These are phyloP conservation scores for Drosophila insularis DNA, from an alignment of 1,140 invertebrate genomes.

Conservation along the genomic window DNA sequence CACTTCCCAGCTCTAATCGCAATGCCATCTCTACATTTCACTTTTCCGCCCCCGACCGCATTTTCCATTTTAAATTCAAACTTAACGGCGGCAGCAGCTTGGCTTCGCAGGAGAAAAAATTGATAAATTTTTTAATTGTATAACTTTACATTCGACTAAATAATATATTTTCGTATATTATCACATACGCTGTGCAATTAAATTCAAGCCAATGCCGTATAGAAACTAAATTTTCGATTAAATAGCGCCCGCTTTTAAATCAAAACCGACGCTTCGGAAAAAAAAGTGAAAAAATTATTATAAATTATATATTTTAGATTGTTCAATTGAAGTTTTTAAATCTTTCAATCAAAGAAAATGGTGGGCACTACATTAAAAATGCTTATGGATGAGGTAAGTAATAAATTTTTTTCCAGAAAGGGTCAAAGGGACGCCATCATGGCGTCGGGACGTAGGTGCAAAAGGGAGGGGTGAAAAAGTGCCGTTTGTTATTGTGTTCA, in stretches of 20 bases:
- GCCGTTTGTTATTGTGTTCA: slow-evolving; percentile 54
- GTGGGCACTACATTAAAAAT: slow-evolving; percentile 62
- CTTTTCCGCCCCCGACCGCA: neutral
- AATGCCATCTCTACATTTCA: too few relatives aligned
- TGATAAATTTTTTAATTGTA: slow-evolving; percentile 16
- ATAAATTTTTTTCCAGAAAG: neutral
- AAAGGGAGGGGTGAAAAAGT: slow-evolving; percentile 43
- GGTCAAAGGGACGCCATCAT: slow-evolving; percentile 53
- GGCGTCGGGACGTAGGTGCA: slow-evolving; percentile 27
- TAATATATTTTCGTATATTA: slow-evolving; percentile 30
- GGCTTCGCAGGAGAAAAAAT: slow-evolving; percentile 32
- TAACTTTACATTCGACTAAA: slow-evolving; percentile 11
- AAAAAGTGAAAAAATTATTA: neutral
- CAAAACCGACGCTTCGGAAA: slow-evolving; percentile 5
- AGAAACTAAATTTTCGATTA: slow-evolving; percentile 20
- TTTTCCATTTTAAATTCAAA: neutral
- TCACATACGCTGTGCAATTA: neutral
- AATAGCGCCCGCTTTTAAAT: slow-evolving; percentile 16
- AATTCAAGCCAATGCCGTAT: neutral
- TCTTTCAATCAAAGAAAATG: slow-evolving; percentile 48
- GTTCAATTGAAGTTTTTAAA: slow-evolving; percentile 1
- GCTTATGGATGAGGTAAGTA: slow-evolving; percentile 68
- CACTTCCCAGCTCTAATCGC: too few relatives aligned
- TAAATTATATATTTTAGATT: slow-evolving; percentile 33
- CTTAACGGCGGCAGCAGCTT: slow-evolving; percentile 17